Base-by-base conservation (phyloP, 1,140 invertebrate genomes). In the Leptopilina clavipes region DNA sequence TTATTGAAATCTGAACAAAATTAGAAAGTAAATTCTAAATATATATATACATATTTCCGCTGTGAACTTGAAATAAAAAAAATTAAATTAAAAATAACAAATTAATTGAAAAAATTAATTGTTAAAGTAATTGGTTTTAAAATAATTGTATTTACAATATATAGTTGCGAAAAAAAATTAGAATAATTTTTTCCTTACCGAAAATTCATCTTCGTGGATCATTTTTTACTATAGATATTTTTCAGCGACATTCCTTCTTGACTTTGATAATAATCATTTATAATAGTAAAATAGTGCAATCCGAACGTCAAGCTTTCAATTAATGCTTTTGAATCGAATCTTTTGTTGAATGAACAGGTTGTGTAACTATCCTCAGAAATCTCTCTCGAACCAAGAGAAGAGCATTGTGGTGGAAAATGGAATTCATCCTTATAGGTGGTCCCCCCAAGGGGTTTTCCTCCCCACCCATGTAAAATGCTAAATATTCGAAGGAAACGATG, bases 401-500 rank as follows among this genome's bases (percentile, higher is more conserved):
- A 40, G 52, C 37, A 45, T 19, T 44, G 45, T 73, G 72, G 56
- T 54, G 52, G 59, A 45, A 45, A 52, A 77, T 71, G 18, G 59
- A 71, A 73, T 40, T 71, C 72, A 73, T 73, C 70, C 48, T 44
- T 72, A 31, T 40, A 40, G 37, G 5, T 40, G 37, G 5, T 73
- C 72, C 18, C 74, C 75, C 56, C 54, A 45, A 65, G 25, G 19
- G 71, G 76, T 79, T 70, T n/a, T 6, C 59, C 22, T 18, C 56
- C n/a, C 25, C 25, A 70, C n/a, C n/a, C n/a, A 52, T 72, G 70
- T 52, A 77, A 80, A 77, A 73, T 75, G 71, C 44, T 71, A 65
- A 65, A 65, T 31, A 14, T 19, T 14, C 56, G 56, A 59, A 59
- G 56, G 22, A 25, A 65, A 65, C 22, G 79, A 84, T 85, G 84